Conservation (phyloP, 1,140 invertebrate genomes). For the Palaemon carinicauda region DNA sequence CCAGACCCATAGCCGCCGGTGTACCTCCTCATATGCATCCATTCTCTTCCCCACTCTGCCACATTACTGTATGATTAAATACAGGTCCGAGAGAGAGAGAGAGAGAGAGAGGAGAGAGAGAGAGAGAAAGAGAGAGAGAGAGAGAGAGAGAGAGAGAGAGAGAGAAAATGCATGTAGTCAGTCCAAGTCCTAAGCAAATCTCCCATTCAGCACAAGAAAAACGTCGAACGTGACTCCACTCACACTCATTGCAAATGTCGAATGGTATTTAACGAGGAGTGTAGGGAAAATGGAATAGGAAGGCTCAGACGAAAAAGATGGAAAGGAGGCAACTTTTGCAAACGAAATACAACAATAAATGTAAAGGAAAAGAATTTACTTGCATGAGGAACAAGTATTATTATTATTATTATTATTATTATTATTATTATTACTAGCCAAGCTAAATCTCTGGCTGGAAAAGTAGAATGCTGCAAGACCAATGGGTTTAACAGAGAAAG, state of each 20-base stretch:
- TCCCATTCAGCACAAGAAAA: too few relatives aligned
- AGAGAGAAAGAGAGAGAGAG: neutral
- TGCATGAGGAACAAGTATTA: neutral
- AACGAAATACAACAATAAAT: neutral
- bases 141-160: neutral
- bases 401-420: too few relatives aligned
- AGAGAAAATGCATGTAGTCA: neutral
- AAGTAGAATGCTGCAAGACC: too few relatives aligned
- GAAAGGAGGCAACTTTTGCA: neutral
- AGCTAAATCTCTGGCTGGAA: too few relatives aligned
- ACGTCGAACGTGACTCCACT: too few relatives aligned
- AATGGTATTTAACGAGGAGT: neutral
- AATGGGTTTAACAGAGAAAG: too few relatives aligned
- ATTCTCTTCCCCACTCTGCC: neutral
- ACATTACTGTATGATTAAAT: neutral
- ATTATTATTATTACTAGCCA: too few relatives aligned
- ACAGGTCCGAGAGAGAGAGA: neutral
- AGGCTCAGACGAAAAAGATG: neutral
- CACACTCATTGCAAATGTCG: too few relatives aligned
- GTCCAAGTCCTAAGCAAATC: neutral
- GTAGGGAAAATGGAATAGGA: neutral
- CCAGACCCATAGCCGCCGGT: too few relatives aligned
- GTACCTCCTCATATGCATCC: too few relatives aligned
- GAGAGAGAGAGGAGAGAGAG: neutral
- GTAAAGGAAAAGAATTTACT: neutral